A percentile compares a stretch with the other conserved stretches of the same genome.
Evolutionary conservation across 2,888 invertebrate species (phyloP).

Genomic region (Linyphia triangularis): DNA sequence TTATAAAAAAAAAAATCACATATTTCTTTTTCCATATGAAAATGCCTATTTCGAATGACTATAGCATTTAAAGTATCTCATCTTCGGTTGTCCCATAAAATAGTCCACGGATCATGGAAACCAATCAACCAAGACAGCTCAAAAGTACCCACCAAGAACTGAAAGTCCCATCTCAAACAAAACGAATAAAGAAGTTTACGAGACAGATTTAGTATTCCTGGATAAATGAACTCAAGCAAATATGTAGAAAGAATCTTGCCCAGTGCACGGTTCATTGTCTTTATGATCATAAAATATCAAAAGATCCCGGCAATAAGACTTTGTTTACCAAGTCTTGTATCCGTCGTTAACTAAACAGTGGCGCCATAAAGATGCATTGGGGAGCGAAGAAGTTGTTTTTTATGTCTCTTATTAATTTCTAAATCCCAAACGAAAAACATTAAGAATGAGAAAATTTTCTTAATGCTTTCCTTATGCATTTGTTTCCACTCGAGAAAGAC

Average conservation of each 20-base stretch:
- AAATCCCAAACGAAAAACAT: too few relatives aligned
- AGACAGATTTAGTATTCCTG: not conserved
- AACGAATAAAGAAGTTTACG: conserved; percentile 22
- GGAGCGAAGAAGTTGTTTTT: not conserved
- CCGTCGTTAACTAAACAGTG: conserved; percentile 3
- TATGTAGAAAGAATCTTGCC: conserved; percentile 20
- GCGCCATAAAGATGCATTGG: not conserved
- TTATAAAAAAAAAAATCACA: too few relatives aligned
- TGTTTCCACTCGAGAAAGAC: too few relatives aligned
- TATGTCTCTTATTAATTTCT: too few relatives aligned
- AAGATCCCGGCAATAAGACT: conserved; percentile 11
- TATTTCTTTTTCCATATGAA: not conserved
- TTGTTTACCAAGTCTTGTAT: conserved; percentile 9
- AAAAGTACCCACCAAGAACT: not conserved
- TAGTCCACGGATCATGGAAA: not conserved
- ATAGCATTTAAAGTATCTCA: not conserved
- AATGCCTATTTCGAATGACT: not conserved
- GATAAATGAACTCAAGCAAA: conserved; percentile 11
- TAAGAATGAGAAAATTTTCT: too few relatives aligned
- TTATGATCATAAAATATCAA: conserved; percentile 21
- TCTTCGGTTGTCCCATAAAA: not conserved
- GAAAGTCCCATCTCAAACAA: not conserved
- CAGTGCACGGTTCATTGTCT: not conserved
- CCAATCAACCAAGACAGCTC: not conserved
- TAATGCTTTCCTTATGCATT: too few relatives aligned